These are phyloP conservation scores for Plodia interpunctella DNA, from an alignment of 1,140 invertebrate genomes.

Conservation along the genomic window DNA sequence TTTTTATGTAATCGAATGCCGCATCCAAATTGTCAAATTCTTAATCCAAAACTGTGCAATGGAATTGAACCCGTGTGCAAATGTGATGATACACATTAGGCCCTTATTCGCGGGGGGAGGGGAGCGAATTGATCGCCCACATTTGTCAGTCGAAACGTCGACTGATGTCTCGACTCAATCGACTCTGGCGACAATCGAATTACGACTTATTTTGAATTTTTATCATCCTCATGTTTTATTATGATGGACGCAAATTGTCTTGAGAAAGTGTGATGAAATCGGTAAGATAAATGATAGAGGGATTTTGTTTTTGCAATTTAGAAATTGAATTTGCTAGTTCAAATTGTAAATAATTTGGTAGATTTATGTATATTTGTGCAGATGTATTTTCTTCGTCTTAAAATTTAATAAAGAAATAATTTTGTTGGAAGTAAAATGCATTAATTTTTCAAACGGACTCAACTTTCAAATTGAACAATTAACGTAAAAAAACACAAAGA, in stretches of 20 bases:
- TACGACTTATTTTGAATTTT: neutral
- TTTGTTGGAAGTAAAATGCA: neutral
- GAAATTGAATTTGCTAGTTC: too few species aligned
- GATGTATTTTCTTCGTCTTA: too few species aligned
- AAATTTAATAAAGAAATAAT: too few species aligned
- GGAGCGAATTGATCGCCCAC: slow-evolving; percentile 42
- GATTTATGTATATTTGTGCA: too few species aligned
- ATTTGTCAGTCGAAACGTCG: slow-evolving; percentile 37
- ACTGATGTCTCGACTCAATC: neutral
- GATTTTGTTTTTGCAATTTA: neutral
- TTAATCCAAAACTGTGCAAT: slow-evolving; percentile 21
- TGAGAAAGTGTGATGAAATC: neutral
- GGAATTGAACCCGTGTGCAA: slow-evolving; percentile 60
- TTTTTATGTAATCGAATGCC: neutral
- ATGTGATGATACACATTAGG: slow-evolving; percentile 66
- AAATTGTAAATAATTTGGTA: too few species aligned
- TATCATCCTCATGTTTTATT: neutral
- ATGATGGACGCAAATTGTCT: neutral
- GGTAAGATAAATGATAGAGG: neutral
- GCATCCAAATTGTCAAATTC: slow-evolving; percentile 5
- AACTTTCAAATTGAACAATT: neutral
- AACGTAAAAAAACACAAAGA: neutral
- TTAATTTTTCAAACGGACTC: neutral
- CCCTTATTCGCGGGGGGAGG: slow-evolving; percentile 37
- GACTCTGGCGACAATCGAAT: neutral